phyloP scores from a whole-genome alignment of 2,797 vertebrate species.

The Gadopsis marmoratus region DNA sequence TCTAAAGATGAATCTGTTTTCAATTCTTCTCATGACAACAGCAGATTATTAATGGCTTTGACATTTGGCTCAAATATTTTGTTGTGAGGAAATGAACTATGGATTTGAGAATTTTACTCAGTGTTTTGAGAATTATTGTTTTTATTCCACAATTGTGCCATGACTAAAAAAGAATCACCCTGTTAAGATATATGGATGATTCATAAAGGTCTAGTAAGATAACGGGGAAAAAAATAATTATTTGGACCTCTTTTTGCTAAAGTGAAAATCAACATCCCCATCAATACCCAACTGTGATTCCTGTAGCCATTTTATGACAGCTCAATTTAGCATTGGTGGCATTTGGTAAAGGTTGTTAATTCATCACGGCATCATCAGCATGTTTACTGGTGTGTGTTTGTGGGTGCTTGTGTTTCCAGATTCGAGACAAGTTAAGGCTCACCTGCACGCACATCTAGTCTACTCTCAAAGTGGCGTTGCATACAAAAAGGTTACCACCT shows the following conservation, averaged over 20 bases:
- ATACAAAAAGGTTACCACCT: conserved; percentile 47
- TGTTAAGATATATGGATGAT: not conserved
- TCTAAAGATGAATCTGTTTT: not conserved
- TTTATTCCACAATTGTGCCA: not conserved
- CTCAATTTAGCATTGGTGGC: conserved; percentile 44
- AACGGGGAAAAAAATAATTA: conserved; percentile 11
- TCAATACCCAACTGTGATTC: conserved; percentile 19
- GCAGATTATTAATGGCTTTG: not conserved
- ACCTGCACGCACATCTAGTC: conserved; percentile 24
- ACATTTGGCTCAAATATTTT: not conserved
- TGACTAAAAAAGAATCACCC: no score
- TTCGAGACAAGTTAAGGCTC: conserved; percentile 13
- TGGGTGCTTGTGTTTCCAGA: conserved; percentile 2
- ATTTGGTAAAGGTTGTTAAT: conserved; percentile 60
- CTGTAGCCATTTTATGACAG: conserved; percentile 34
- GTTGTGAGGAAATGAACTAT: not conserved
- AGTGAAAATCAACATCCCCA: conserved; percentile 27
- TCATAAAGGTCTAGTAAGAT: conserved; percentile 2
- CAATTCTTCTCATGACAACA: not conserved
- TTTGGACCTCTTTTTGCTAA: conserved; percentile 10
- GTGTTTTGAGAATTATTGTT: not conserved
- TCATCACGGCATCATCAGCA: conserved; percentile 20
- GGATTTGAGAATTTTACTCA: not conserved
- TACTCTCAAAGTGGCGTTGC: conserved; percentile 29
- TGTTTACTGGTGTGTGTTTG: conserved; percentile 3